Conservation (phyloP, 2,888 invertebrate species). For the Phyllotreta cruciferae region DNA sequence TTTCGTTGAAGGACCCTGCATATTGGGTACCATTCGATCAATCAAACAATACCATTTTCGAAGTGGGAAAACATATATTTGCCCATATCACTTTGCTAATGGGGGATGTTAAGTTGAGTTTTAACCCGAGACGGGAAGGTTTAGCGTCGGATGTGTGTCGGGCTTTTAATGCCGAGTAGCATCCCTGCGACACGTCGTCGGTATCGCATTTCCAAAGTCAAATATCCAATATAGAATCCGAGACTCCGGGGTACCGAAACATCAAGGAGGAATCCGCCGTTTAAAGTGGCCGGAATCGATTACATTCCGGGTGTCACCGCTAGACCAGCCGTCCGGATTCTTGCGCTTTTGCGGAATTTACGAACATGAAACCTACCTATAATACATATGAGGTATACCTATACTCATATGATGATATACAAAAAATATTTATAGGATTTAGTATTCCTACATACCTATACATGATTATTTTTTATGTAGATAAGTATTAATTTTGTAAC, state of each 20-base stretch:
- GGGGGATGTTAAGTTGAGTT: not conserved
- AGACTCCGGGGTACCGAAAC: not conserved
- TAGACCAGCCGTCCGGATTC: not conserved
- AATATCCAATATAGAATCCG: slow-evolving; percentile 36
- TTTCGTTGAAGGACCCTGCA: too few species aligned
- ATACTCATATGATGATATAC: too few species aligned
- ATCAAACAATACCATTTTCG: too few species aligned
- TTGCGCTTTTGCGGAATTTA: not conserved
- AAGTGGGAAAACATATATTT: not conserved
- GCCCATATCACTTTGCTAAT: not conserved
- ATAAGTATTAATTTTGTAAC: too few species aligned
- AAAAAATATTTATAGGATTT: too few species aligned
- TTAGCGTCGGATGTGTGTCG: slow-evolving; percentile 26
- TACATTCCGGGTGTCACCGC: slow-evolving; percentile 3
- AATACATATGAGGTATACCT: not conserved
- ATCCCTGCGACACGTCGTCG: slow-evolving; percentile 46
- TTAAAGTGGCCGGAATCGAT: slow-evolving; percentile 4
- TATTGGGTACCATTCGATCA: too few species aligned
- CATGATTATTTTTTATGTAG: too few species aligned
- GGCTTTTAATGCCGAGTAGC: slow-evolving; percentile 42
- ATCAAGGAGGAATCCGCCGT: not conserved
- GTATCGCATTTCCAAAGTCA: slow-evolving; percentile 49
- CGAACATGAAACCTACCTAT: too few species aligned
- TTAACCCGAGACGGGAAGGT: too few species aligned
- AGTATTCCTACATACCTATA: too few species aligned